Evolutionary conservation across 2,888 invertebrate species (phyloP).

Genomic region (Aproaerema taeniolella): DNA sequence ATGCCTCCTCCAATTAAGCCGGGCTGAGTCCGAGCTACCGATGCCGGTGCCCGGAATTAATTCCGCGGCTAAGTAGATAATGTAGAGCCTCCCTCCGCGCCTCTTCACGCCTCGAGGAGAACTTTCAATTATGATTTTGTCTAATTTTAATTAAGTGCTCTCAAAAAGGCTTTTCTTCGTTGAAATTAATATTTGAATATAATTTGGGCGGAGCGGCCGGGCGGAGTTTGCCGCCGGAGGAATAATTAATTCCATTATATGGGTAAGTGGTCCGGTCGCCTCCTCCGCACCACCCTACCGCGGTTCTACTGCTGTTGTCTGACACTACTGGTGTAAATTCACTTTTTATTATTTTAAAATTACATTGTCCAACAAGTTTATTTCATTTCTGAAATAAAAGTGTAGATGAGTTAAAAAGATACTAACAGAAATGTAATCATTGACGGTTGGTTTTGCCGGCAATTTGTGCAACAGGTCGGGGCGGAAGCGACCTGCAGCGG

Average conservation of each 20-base stretch:
- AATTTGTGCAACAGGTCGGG: constrained; percentile 76
- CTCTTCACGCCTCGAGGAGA: constrained; percentile 75
- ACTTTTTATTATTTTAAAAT: too few species aligned
- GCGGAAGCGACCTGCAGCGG: constrained; percentile 74
- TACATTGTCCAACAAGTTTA: too few species aligned
- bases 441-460: constrained; percentile 18
- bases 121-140: constrained; percentile 78
- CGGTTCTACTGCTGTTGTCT: neutral
- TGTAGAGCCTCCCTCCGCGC: constrained; percentile 58
- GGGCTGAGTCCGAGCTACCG: constrained; percentile 48
- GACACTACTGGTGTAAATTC: too few species aligned
- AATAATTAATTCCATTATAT: constrained; percentile 75
- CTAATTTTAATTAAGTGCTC: constrained; percentile 78
- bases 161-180: constrained; percentile 75
- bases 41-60: constrained; percentile 62
- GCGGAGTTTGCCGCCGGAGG: constrained; percentile 73
- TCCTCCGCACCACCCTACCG: constrained; percentile 22
- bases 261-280: constrained; percentile 59
- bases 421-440: too few species aligned
- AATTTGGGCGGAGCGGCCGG: constrained; percentile 74
- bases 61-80: constrained; percentile 73
- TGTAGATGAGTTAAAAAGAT: too few species aligned
- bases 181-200: constrained; percentile 78
- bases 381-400: too few species aligned
- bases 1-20: constrained; percentile 60